phyloP scores from a whole-genome alignment of 2,113 vertebrate species.

The Eira barbara region DNA sequence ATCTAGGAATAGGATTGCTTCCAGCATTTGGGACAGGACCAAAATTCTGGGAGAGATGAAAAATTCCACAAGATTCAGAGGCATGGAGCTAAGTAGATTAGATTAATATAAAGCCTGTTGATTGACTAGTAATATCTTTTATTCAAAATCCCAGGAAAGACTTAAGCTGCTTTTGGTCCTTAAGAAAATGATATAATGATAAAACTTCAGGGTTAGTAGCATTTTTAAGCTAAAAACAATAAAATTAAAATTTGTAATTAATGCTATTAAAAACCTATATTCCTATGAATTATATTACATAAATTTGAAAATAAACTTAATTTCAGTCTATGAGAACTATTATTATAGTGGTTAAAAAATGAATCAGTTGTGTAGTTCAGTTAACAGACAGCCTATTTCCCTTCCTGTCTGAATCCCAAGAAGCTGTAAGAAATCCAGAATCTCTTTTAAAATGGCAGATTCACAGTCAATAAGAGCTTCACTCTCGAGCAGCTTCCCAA shows the following conservation, averaged over 20 bases:
- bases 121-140: background rate
- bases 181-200: background rate
- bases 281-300: background rate
- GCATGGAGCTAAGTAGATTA: background rate
- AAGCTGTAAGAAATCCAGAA: background rate
- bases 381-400: background rate
- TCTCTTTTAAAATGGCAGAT: background rate
- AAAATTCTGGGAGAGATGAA: background rate
- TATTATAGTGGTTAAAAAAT: background rate
- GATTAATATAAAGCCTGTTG: background rate
- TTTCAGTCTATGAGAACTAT: background rate
- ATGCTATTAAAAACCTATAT: background rate
- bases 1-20: background rate
- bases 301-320: conserved; percentile 6
- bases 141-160: background rate
- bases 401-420: background rate
- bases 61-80: background rate
- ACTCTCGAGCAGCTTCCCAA: background rate
- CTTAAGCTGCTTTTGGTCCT: background rate
- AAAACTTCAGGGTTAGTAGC: background rate
- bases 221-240: background rate
- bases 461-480: background rate
- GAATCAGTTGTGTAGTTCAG: background rate
- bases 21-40: background rate
- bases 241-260: background rate